Evolutionary conservation across 2,797 vertebrate species (phyloP).

Genomic region (Cuculus canorus): DNA sequence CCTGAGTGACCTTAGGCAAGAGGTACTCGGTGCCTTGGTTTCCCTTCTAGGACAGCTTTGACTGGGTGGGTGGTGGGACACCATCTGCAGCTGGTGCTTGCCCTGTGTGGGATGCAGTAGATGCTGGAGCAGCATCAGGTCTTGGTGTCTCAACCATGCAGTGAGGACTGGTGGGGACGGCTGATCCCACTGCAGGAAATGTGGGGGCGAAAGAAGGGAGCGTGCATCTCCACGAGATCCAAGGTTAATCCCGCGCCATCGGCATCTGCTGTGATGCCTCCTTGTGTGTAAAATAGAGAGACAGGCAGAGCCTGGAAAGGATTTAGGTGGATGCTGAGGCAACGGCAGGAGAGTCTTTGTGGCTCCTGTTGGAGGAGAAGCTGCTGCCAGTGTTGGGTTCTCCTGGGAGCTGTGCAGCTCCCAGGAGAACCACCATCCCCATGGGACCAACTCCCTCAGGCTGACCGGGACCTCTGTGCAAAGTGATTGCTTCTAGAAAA

Average conservation of each 20-base stretch:
- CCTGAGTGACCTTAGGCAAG: not conserved
- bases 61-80: not conserved
- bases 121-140: not conserved
- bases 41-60: not conserved
- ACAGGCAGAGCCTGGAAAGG: not conserved
- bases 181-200: not conserved
- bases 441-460: rapidly evolving
- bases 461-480: not conserved
- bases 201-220: not conserved
- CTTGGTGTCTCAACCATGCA: not conserved
- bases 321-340: not conserved
- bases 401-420: rapidly evolving
- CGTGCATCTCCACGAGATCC: not conserved
- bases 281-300: rapidly evolving
- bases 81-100: not conserved
- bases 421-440: not conserved
- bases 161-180: rapidly evolving
- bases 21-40: not conserved
- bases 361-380: not conserved
- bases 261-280: rapidly evolving
- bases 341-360: not conserved
- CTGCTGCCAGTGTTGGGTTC: not conserved
- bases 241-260: not conserved
- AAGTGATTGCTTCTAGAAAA: not conserved
- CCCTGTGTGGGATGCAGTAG: not conserved